Evolutionary conservation across 1,140 invertebrate genomes (phyloP).

Genomic region (Panagrolaimus sp.): DNA sequence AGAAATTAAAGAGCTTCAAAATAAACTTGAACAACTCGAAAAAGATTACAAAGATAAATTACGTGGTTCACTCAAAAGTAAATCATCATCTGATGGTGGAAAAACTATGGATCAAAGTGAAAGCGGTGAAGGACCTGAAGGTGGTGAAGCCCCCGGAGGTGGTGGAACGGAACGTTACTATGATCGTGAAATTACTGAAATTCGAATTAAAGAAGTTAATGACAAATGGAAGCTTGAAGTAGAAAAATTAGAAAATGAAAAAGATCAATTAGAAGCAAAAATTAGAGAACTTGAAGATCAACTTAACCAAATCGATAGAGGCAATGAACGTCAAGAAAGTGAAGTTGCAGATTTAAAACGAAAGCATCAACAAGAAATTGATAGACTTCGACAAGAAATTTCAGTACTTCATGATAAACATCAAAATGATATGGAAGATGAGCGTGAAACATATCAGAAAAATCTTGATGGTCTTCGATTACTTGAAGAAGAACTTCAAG

Average conservation of each 20-base stretch:
- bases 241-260: conserved; percentile 58
- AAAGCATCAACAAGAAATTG: conserved; percentile 54
- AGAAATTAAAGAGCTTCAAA: conserved; percentile 47
- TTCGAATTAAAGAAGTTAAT: conserved; percentile 55
- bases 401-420: conserved; percentile 52
- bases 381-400: conserved; percentile 53
- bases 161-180: conserved; percentile 38
- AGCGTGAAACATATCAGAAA: conserved; percentile 53
- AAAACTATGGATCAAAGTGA: background rate
- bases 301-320: conserved; percentile 43
- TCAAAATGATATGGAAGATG: conserved; percentile 54
- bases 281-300: conserved; percentile 57
- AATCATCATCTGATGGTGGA: conserved; percentile 18
- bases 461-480: conserved; percentile 46
- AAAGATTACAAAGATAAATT: conserved; percentile 54
- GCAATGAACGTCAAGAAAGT: conserved; percentile 39
- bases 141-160: conserved; percentile 11
- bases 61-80: conserved; percentile 3
- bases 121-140: conserved; percentile 1
- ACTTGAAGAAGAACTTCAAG: conserved; percentile 52
- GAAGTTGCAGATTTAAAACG: conserved; percentile 52
- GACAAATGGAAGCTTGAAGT: conserved; percentile 57
- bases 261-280: conserved; percentile 50
- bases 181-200: conserved; percentile 55
- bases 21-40: conserved; percentile 45